A percentile compares a stretch with the other conserved stretches of the same genome.
phyloP scores from a whole-genome alignment of 2,888 invertebrate species.

The Polydrusus pterygomalis region DNA sequence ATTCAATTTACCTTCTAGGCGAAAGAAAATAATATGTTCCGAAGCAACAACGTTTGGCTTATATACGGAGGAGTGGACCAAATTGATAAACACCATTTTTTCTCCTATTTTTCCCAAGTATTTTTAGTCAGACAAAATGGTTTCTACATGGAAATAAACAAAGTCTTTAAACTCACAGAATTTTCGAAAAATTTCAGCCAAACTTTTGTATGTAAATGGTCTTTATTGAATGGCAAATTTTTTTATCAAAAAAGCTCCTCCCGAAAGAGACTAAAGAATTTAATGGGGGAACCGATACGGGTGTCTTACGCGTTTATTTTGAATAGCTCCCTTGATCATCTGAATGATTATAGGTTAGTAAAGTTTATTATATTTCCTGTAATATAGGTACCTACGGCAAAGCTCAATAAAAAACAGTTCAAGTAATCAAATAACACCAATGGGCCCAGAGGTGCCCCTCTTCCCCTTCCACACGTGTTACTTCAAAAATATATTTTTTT shows the following conservation, averaged over 20 bases:
- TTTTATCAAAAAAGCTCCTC: background rate
- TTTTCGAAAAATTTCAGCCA: constrained; percentile 12
- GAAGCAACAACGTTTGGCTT: constrained; percentile 16
- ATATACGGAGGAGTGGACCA: background rate
- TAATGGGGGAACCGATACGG: constrained; percentile 32
- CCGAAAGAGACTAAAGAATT: background rate
- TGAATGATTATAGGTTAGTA: constrained; percentile 19
- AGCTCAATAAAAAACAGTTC: no score
- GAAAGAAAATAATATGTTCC: constrained; percentile 12
- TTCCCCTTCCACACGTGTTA: no score
- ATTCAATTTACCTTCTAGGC: constrained; percentile 13
- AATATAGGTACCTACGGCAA: no score
- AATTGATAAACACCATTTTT: background rate
- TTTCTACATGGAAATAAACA: background rate
- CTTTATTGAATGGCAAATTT: background rate
- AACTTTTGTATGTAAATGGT: background rate
- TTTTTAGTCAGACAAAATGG: background rate
- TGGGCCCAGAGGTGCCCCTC: no score
- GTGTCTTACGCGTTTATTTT: constrained; percentile 36
- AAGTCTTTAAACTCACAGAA: constrained; percentile 17
- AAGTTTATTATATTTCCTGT: no score
- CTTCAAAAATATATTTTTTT: no score
- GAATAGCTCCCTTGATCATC: constrained; percentile 7
- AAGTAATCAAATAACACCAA: no score
- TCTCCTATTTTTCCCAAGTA: background rate